Conservation (phyloP, 2,797 vertebrate genomes). For the Nyctalus aviator region DNA sequence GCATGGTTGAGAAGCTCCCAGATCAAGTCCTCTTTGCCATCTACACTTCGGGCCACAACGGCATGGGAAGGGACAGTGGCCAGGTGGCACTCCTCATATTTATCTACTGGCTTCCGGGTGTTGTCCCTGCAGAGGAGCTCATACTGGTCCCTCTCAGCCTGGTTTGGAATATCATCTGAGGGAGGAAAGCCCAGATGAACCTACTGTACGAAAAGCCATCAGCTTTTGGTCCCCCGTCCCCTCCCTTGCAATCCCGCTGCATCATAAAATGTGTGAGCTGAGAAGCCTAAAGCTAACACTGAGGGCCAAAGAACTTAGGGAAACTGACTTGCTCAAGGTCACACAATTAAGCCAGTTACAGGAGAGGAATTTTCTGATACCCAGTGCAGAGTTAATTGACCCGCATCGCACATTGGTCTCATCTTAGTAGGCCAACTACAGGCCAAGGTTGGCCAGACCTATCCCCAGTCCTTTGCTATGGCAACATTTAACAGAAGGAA, state of each 20-base stretch:
- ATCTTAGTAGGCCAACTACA: not conserved
- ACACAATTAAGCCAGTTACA: not conserved
- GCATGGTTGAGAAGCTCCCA: slow-evolving; percentile 86
- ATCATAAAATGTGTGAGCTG: not conserved
- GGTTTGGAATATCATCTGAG: slow-evolving; percentile 82
- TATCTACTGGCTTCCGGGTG: slow-evolving; percentile 85
- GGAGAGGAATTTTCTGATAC: not conserved
- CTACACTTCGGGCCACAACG: slow-evolving; percentile 90
- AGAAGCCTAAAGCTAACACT: not conserved
- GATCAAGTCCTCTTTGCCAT: slow-evolving; percentile 87
- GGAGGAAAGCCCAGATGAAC: not conserved
- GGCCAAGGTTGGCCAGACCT: not conserved
- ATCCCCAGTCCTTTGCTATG: not conserved
- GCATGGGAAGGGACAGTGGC: slow-evolving; percentile 91
- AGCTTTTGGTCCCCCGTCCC: not conserved
- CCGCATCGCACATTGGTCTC: not conserved
- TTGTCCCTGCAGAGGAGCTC: slow-evolving; percentile 94
- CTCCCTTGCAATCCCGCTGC: not conserved
- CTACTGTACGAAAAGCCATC: not conserved
- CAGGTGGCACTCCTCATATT: slow-evolving; percentile 89
- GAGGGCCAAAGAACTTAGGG: not conserved
- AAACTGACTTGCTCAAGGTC: not conserved
- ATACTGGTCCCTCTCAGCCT: slow-evolving; percentile 85
- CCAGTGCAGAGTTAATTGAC: not conserved
- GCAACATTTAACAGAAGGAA: not conserved